These are phyloP conservation scores for Zhuqinia jingwanae DNA, from an alignment of 2,888 invertebrate genomes.

Conservation along the genomic window DNA sequence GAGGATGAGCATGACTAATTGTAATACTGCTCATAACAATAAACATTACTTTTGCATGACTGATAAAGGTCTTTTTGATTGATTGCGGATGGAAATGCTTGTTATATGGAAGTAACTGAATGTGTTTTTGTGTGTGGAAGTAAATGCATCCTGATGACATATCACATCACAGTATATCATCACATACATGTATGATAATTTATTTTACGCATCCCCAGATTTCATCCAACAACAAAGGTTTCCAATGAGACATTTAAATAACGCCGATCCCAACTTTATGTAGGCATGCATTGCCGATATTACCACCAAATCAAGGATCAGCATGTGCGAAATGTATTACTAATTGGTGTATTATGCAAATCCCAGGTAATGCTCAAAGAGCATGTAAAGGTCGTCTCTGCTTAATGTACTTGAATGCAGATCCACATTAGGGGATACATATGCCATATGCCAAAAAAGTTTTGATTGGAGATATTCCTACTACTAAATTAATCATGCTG, in stretches of 20 bases:
- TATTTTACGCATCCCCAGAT: background rate
- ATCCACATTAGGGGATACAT: background rate
- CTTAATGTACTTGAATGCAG: conserved; percentile 45
- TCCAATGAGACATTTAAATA: background rate
- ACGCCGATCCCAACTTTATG: background rate
- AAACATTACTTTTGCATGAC: background rate
- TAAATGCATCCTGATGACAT: conserved; percentile 45
- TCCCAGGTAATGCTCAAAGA: background rate
- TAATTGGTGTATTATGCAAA: conserved; percentile 49
- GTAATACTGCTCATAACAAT: background rate
- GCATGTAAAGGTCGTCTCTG: conserved; percentile 57
- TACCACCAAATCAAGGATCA: conserved; percentile 51
- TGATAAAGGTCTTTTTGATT: conserved; percentile 24
- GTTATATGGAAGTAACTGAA: conserved; percentile 47
- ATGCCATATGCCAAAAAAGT: no score
- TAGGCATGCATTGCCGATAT: background rate
- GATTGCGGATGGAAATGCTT: conserved; percentile 56
- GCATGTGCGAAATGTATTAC: conserved; percentile 35
- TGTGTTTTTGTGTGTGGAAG: conserved; percentile 53
- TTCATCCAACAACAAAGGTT: background rate
- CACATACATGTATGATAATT: background rate
- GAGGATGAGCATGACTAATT: background rate
- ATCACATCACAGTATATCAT: background rate
- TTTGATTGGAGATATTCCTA: no score
- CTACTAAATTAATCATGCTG: no score